phyloP scores from a whole-genome alignment of 2,113 vertebrate species.

The Polypterus bichir region DNA sequence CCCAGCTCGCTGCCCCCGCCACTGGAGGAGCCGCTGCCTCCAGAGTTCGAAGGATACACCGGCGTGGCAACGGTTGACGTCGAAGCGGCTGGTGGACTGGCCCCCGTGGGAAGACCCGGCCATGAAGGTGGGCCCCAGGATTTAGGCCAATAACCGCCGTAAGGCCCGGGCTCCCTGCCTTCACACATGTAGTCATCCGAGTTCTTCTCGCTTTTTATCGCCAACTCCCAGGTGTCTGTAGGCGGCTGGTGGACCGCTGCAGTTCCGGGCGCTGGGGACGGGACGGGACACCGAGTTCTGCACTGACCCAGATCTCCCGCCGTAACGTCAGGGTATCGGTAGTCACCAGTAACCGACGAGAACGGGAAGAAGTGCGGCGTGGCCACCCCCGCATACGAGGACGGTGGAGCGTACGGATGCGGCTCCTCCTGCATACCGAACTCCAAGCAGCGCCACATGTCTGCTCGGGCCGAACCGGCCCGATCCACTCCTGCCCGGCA shows the following conservation, averaged over 20 bases:
- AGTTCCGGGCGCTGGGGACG: conserved; percentile 31
- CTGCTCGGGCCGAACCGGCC: not conserved
- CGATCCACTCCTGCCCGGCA: not conserved
- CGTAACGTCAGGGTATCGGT: conserved; percentile 28
- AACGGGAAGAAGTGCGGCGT: conserved; percentile 50
- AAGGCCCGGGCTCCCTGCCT: conserved; percentile 28
- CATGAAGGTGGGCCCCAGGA: conserved; percentile 55
- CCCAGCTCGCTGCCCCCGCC: conserved; percentile 51
- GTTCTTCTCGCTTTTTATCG: conserved; percentile 48
- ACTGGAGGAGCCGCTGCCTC: conserved; percentile 55
- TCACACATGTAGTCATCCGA: conserved; percentile 29
- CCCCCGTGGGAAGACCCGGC: conserved; percentile 25
- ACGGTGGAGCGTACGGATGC: conserved; percentile 31
- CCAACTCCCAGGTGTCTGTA: conserved; percentile 35
- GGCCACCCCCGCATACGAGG: not conserved
- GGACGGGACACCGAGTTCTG: conserved; percentile 48
- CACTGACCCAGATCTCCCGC: conserved; percentile 27
- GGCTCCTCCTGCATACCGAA: conserved; percentile 31
- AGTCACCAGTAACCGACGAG: conserved; percentile 30
- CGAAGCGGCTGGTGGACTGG: no score
- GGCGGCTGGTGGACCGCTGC: conserved; percentile 29
- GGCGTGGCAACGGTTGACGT: conserved; percentile 9
- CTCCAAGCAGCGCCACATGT: conserved; percentile 44
- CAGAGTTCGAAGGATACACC: conserved; percentile 28
- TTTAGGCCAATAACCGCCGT: conserved; percentile 44